phyloP scores from a whole-genome alignment of 2,797 vertebrate genomes.

The Periophthalmus magnuspinnatus region DNA sequence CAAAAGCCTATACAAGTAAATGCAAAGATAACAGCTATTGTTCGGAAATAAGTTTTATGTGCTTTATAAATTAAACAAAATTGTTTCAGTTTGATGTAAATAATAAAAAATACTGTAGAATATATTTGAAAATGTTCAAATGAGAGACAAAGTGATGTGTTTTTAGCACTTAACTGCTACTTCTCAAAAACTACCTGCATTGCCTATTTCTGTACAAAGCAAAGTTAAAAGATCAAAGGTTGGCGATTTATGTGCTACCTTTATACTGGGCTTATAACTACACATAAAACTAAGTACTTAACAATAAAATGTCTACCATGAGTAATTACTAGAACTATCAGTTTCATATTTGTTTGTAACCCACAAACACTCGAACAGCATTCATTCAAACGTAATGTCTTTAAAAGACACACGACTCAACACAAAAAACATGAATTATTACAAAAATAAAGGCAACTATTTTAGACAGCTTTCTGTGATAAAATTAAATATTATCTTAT shows the following conservation, averaged over 20 bases:
- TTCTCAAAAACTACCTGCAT: slow-evolving; percentile 31
- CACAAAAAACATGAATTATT: slow-evolving; percentile 48
- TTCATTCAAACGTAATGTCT: slow-evolving; percentile 6
- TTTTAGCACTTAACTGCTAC: slow-evolving; percentile 55
- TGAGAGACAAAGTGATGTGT: slow-evolving; percentile 27
- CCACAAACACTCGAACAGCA: slow-evolving; percentile 3
- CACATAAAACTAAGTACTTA: slow-evolving; percentile 7
- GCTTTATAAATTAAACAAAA: slow-evolving; percentile 51
- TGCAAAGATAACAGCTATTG: slow-evolving; percentile 25
- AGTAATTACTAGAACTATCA: slow-evolving; percentile 21
- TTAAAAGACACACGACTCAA: slow-evolving; percentile 20
- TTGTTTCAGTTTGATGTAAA: slow-evolving; percentile 35
- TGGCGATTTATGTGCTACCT: slow-evolving; percentile 16
- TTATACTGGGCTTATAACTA: slow-evolving; percentile 14
- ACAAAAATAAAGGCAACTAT: slow-evolving; percentile 75
- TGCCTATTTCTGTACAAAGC: slow-evolving; percentile 38
- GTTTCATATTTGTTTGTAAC: slow-evolving; percentile 10
- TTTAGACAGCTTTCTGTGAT: slow-evolving; percentile 44
- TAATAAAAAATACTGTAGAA: slow-evolving; percentile 51
- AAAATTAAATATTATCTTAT: slow-evolving; percentile 47
- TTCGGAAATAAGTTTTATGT: slow-evolving; percentile 34
- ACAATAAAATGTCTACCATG: slow-evolving; percentile 36
- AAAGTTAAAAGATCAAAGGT: slow-evolving; percentile 23
- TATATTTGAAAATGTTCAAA: slow-evolving; percentile 33
- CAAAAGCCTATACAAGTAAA: slow-evolving; percentile 39